phyloP scores from a whole-genome alignment of 2,797 vertebrate genomes.

The Centropyge bicolor region DNA sequence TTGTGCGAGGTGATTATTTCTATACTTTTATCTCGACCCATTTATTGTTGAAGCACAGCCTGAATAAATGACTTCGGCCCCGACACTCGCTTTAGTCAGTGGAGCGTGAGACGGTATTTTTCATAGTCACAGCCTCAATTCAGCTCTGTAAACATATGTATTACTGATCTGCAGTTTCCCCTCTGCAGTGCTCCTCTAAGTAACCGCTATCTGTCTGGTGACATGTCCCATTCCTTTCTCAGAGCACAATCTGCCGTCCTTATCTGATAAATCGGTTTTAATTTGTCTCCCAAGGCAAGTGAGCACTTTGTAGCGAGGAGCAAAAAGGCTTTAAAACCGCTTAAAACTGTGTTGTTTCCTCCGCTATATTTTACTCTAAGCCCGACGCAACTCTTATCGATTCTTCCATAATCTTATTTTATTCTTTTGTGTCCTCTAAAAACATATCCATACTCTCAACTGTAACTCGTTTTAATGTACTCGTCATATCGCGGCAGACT shows the following conservation, averaged over 20 bases:
- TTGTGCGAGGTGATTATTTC: constrained; percentile 47
- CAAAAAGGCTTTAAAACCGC: constrained; percentile 31
- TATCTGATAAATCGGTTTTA: constrained; percentile 60
- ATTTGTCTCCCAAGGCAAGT: constrained; percentile 59
- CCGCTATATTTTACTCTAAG: constrained; percentile 9
- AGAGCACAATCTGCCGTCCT: constrained; percentile 22
- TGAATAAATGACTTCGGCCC: constrained; percentile 51
- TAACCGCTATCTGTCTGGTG: constrained; percentile 31
- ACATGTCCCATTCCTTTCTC: constrained; percentile 40
- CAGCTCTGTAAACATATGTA: constrained; percentile 51
- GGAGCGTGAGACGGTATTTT: constrained; percentile 46
- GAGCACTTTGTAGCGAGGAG: constrained; percentile 32
- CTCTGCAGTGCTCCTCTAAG: constrained; percentile 17
- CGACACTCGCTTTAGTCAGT: constrained; percentile 50
- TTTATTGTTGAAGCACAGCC: constrained; percentile 33
- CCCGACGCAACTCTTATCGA: neutral
- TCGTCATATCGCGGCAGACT: neutral
- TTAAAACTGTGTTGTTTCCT: constrained; percentile 40
- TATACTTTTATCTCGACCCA: constrained; percentile 51
- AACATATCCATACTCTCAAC: neutral
- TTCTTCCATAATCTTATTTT: constrained; percentile 27
- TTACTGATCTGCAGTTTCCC: constrained; percentile 31
- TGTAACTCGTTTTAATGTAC: neutral
- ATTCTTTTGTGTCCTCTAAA: constrained; percentile 18
- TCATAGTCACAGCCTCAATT: constrained; percentile 38